Conservation (phyloP, 2,113 vertebrate species). For the Argyrosomus japonicus region DNA sequence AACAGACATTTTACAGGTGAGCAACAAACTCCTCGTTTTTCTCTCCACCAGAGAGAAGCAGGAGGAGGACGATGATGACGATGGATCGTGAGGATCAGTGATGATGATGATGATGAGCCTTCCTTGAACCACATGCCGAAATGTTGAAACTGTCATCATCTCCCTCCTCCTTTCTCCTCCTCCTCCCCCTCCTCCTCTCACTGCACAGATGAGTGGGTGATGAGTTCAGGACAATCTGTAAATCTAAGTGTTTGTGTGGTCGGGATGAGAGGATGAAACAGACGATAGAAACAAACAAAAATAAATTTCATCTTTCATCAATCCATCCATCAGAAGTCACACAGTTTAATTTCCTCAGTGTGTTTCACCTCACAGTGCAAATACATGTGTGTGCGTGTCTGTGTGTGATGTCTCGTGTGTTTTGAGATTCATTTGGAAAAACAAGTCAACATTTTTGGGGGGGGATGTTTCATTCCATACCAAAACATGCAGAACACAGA, state of each 20-base stretch:
- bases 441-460: slow-evolving; percentile 71
- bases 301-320: slow-evolving; percentile 47
- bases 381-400: slow-evolving; percentile 23
- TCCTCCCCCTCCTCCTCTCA: slow-evolving; percentile 51
- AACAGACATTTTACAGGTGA: slow-evolving; percentile 12
- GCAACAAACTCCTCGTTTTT: slow-evolving; percentile 6
- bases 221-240: slow-evolving; percentile 50
- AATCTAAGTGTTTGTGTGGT: slow-evolving; percentile 21
- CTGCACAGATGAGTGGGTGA: slow-evolving; percentile 42
- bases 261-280: not conserved
- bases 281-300: slow-evolving; percentile 15
- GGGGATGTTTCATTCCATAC: slow-evolving; percentile 84
- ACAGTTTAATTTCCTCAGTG: slow-evolving; percentile 75
- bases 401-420: slow-evolving; percentile 30
- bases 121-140: slow-evolving; percentile 45
- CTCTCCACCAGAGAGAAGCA: slow-evolving; percentile 3
- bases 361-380: slow-evolving; percentile 77
- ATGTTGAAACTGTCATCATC: slow-evolving; percentile 21
- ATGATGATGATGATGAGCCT: slow-evolving; percentile 27
- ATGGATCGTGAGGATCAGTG: slow-evolving; percentile 29
- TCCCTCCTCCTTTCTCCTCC: slow-evolving; percentile 59
- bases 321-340: slow-evolving; percentile 54
- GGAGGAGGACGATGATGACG: slow-evolving; percentile 27
- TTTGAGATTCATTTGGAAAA: slow-evolving; percentile 61
- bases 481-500: slow-evolving; percentile 88